phyloP scores from a whole-genome alignment of 2,113 vertebrate species.

The Theristicus caerulescens region DNA sequence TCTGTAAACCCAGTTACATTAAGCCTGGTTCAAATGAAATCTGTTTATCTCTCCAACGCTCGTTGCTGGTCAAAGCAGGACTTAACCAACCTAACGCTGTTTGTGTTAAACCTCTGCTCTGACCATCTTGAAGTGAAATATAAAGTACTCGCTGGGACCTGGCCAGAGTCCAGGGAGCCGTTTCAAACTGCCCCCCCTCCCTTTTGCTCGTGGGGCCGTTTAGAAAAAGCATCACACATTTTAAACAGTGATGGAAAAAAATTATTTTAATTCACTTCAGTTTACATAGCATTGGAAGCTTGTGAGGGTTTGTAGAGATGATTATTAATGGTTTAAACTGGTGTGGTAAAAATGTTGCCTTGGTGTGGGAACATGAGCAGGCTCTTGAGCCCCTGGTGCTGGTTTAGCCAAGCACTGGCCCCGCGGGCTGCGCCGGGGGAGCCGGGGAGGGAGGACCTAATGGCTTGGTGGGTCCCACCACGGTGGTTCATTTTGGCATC shows the following conservation, averaged over 20 bases:
- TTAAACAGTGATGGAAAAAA: constrained; percentile 40
- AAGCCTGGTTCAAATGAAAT: constrained; percentile 2
- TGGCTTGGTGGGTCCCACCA: neutral
- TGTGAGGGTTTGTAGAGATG: neutral
- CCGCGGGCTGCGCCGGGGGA: rapidly evolving
- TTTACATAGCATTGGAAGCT: constrained; percentile 7
- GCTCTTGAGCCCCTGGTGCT: neutral
- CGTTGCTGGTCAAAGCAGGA: neutral
- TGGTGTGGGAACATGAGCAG: neutral
- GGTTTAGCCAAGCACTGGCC: neutral
- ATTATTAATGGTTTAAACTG: constrained; percentile 25
- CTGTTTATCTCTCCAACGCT: constrained; percentile 41
- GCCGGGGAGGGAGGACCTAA: rapidly evolving
- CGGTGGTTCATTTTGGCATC: neutral
- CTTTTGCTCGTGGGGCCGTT: neutral
- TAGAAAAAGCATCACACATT: neutral
- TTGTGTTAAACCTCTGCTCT: constrained; percentile 19
- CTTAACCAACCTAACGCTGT: neutral
- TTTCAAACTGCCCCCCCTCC: neutral
- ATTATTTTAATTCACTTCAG: constrained; percentile 32
- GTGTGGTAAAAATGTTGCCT: neutral
- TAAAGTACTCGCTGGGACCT: neutral
- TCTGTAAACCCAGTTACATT: constrained; percentile 47
- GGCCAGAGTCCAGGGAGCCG: neutral
- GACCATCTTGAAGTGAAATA: neutral